Evolutionary conservation across 2,888 invertebrate genomes (phyloP), one percentile per base, ranked within the genome.

Genomic region (Hirtodrosophila trivittata): DNA sequence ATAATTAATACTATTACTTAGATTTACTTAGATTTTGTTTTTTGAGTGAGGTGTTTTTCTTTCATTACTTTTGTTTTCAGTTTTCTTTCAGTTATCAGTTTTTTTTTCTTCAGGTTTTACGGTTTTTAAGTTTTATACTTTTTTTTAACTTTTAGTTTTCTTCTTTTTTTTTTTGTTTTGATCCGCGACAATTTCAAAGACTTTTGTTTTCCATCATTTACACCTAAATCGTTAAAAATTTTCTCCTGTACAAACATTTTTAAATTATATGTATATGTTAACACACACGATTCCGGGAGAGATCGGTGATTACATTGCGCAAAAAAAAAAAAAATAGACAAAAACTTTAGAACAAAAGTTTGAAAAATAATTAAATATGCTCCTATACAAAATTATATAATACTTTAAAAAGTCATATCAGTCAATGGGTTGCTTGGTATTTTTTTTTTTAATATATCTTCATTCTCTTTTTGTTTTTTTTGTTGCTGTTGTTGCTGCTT

Each of bases 131-230:
- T n/a, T 47, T 25, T 26, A 16, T 49, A 14, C 18, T 8, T 70
- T 58, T 43, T 18, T 46, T 51, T 58, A 13, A 42, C 51, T 42
- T 50, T 60, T 55, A 60, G 58, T 74, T 18, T 47, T 43, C 39
- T 3, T 16, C 10, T 25, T 52, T 38, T 52, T 13, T 16, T 54
- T 56, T 38, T 32, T 49, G 37, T 64, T 68, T 83, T 80, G 80
- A 75, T 80, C 80, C 84, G 73, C 81, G 81, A 84, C 58, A 75
- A 66, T 84, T 80, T 83, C 73, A 81, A 83, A 80, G 80, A 80
- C 80, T 81, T 69, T n/a, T n/a, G 62, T 65, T 77, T 75, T 49
- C 70, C n/a, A n/a, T n/a, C n/a, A 56, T 83, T 80, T 83, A 82
- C 52, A 80, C 68, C 77, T 86, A 86, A 87, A 25, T 86, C 71